A percentile compares a stretch with the other conserved stretches of the same genome.
Conservation (phyloP, 2,113 vertebrate genomes). For the Psophia crepitans region DNA sequence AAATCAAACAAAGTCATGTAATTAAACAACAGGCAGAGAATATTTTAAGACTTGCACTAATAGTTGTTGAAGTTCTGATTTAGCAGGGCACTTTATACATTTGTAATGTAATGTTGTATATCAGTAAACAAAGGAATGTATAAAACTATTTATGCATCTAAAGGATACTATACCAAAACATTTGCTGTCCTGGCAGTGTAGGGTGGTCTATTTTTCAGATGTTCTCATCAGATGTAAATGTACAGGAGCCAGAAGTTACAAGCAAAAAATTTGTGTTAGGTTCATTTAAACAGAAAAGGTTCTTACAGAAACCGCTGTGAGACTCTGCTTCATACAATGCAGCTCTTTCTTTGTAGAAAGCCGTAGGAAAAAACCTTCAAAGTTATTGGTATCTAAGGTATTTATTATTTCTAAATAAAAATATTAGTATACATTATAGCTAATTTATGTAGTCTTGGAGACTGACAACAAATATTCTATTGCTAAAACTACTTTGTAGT, state of each 20-base stretch:
- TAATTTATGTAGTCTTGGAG: neutral
- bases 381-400: neutral
- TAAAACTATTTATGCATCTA: neutral
- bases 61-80: neutral
- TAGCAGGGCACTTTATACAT: neutral
- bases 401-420: neutral
- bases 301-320: neutral
- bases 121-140: neutral
- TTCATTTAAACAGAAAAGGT: neutral
- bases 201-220: neutral
- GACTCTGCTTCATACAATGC: neutral
- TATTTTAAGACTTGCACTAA: neutral
- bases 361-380: neutral
- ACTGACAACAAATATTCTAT: neutral
- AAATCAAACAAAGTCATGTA: slow-evolving; percentile 57
- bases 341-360: neutral
- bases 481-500: neutral
- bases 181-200: neutral
- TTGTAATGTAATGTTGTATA: neutral
- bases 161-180: neutral
- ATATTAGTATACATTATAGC: neutral
- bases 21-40: slow-evolving; percentile 6
- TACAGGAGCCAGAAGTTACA: neutral
- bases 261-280: neutral
- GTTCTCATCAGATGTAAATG: neutral